Evolutionary conservation across 1,140 invertebrate genomes (phyloP), one percentile per base, ranked within the genome.

Genomic region (Conopomorpha cramerella): DNA sequence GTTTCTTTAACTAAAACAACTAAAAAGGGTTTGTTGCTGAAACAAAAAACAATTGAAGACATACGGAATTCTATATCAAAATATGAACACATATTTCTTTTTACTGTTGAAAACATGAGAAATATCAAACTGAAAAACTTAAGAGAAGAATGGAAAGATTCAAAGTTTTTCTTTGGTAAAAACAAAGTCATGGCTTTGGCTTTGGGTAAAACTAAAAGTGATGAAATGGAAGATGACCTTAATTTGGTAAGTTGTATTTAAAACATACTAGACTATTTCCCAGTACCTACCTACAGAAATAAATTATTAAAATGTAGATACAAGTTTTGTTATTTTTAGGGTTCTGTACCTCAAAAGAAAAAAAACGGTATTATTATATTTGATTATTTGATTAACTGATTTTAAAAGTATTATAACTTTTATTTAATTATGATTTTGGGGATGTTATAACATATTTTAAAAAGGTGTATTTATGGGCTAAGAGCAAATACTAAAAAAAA

Each of bases 151-250:
- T 97, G 93, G 93, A 91, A 87, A 54, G 87, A 93, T 41, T 91
- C 93, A 23, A 89, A 90, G 59, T 96, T 99, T 71, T 96, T 97
- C 65, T 96, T 99, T 79, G 96, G 95, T 3, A 99, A 99, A 82
- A 99, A 98, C 65, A 96, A 95, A 81, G 88, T 99, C 1, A 95
- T 99, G 85, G 86, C 88, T 19, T 72, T 98, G 30, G 96, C 92
- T 26, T 79, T 99, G 17, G 96, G 96, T 0, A 86, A 86, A 59
- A 86, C 83, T n/a, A 77, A 85, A 38, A 90, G 90, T 51, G 86
- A 92, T 43, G 96, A 99, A 85, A 77, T 89, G 36, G 82, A 88
- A 46, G 82, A 91, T 34, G 90, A 92, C 59, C 66, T 98, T 30
- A 91, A 96, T 63, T 85, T 92, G 64, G 84, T 85, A 64, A 55